Evolutionary conservation across 2,888 invertebrate species (phyloP), one percentile per base, ranked within the genome.

Genomic region (Hypomecis punctinalis): DNA sequence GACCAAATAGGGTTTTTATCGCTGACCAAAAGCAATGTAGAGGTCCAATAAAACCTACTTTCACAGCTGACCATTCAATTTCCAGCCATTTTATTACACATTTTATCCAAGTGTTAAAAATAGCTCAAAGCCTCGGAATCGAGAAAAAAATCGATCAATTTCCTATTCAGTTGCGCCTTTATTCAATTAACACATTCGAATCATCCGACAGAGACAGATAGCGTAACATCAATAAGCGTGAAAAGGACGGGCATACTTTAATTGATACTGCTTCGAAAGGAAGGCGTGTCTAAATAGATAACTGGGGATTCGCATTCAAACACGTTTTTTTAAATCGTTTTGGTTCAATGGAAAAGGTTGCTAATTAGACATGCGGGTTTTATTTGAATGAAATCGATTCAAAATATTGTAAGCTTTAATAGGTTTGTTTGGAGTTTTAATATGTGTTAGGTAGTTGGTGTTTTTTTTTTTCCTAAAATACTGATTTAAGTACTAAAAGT

Each of bases 281-380:
- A 77, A 87, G 91, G 91, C 91, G 91, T 88, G 88, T 76, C 85
- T 82, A 76, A 83, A 89, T 91, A 91, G 91, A 91, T 82, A 90
- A 87, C 78, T 84, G 77, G 76, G 78, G 77, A 81, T 81, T 83
- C 80, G 80, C 83, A 82, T 84, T 51, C 76, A 75, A 85, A 83
- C 81, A 79, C 77, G 78, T 84, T 80, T 63, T 70, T 82, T 81
- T 82, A 76, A 72, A 70, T 61, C 68, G 70, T 72, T 76, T 72
- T 76, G 75, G 66, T 81, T 74, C 67, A 70, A 75, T 75, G 71
- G 75, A 78, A 84, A 82, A 80, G 74, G 73, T 70, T 61, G 74
- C 73, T 81, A 81, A 83, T 83, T 83, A 81, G 77, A 53, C 11
- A 48, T 46, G 23, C 11, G 46, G 37, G 46, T 37, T 54, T 61